phyloP scores from a whole-genome alignment of 2,888 invertebrate species.

The Leptopterna dolabrata region DNA sequence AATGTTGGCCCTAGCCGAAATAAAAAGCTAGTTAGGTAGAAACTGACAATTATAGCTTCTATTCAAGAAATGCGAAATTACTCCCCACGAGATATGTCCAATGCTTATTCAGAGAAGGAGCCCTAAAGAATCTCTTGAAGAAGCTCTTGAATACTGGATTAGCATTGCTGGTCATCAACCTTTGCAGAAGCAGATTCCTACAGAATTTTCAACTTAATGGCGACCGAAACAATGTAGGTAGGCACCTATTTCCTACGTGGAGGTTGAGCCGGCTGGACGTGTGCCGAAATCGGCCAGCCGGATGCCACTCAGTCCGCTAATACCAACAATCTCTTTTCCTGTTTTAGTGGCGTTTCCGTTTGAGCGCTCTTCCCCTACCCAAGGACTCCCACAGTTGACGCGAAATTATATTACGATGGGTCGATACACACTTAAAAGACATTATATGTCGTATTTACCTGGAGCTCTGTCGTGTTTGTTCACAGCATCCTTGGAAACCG shows the following conservation, averaged over 20 bases:
- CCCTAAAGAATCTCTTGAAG: no score
- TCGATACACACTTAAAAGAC: not conserved
- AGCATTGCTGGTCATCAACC: not conserved
- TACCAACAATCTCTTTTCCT: not conserved
- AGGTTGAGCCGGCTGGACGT: not conserved
- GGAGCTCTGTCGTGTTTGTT: not conserved
- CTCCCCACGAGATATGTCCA: no score
- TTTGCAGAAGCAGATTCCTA: not conserved
- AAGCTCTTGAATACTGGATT: no score
- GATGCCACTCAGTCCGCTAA: not conserved
- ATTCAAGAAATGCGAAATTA: no score
- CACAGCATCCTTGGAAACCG: constrained; percentile 15
- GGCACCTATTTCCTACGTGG: not conserved
- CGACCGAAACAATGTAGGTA: not conserved
- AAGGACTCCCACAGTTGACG: not conserved
- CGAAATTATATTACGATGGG: not conserved
- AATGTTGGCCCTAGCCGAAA: no score
- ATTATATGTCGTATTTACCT: not conserved
- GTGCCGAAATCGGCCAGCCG: not conserved
- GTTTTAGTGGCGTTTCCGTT: not conserved
- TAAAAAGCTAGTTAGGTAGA: no score
- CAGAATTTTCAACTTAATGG: not conserved
- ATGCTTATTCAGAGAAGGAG: no score
- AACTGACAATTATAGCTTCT: no score
- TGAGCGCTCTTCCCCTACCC: not conserved